These are phyloP conservation scores for Spondyliosoma cantharus DNA, from an alignment of 2,797 vertebrate species.

Conservation along the genomic window DNA sequence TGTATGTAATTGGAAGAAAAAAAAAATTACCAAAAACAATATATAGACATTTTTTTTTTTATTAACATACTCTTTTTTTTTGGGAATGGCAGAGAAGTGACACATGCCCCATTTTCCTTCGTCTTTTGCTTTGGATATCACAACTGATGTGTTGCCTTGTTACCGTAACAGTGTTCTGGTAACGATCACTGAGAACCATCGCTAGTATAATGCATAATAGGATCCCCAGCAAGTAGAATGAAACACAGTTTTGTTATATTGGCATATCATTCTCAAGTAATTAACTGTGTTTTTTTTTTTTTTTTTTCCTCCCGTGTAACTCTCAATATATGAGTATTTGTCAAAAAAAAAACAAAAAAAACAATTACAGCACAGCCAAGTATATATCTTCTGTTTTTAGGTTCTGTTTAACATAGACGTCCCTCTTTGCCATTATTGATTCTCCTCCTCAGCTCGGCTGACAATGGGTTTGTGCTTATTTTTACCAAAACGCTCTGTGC, in stretches of 20 bases:
- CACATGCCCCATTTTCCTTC: constrained; percentile 33
- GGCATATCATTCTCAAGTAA: constrained; percentile 62
- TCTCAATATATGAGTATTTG: constrained; percentile 69
- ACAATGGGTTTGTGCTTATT: constrained; percentile 98
- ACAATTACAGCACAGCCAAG: constrained; percentile 68
- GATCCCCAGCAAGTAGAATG: constrained; percentile 58
- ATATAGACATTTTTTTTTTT: constrained; percentile 60
- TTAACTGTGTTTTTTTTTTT: constrained; percentile 45
- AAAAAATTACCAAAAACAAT: constrained; percentile 48
- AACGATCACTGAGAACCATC: constrained; percentile 50
- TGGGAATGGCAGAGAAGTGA: constrained; percentile 61
- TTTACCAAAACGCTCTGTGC: constrained; percentile 97
- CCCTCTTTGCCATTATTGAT: constrained; percentile 75
- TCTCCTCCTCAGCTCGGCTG: constrained; percentile 89
- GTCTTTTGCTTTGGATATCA: constrained; percentile 74
- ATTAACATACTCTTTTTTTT: constrained; percentile 61
- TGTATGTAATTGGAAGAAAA: constrained; percentile 57
- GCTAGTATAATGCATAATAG: constrained; percentile 68
- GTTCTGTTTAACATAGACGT: constrained; percentile 67
- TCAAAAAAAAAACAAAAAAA: constrained; percentile 35
- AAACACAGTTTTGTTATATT: constrained; percentile 64
- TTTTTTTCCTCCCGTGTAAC: constrained; percentile 26
- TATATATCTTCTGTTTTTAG: constrained; percentile 66
- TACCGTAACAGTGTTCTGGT: constrained; percentile 47
- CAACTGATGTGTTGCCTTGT: constrained; percentile 53